phyloP scores from a whole-genome alignment of 2,113 vertebrate genomes.

The Chaenogobius annularis region DNA sequence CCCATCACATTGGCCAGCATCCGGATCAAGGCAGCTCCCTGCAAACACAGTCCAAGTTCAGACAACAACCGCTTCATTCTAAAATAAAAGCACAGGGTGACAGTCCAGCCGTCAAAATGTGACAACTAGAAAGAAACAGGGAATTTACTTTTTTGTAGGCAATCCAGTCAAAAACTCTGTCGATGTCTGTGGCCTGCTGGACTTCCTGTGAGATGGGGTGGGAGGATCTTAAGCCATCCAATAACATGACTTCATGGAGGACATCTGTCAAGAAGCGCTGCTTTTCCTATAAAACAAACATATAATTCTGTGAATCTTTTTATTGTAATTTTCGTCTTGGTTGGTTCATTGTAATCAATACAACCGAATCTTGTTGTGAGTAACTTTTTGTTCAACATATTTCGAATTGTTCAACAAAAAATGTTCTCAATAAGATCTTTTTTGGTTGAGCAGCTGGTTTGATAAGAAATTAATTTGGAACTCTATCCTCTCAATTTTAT shows the following conservation, averaged over 20 bases:
- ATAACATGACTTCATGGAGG: conserved; percentile 94
- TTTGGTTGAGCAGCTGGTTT: not conserved
- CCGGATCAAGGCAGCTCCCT: conserved; percentile 97
- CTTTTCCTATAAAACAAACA: conserved; percentile 82
- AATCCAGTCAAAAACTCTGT: conserved; percentile 97
- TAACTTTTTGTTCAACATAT: not conserved
- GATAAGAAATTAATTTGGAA: not conserved
- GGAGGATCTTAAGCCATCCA: conserved; percentile 91
- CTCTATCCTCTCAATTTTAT: not conserved
- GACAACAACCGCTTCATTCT: not conserved
- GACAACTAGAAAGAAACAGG: not conserved
- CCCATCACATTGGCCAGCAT: conserved; percentile 99
- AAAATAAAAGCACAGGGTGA: not conserved
- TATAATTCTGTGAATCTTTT: not conserved
- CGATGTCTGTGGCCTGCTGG: conserved; percentile 88
- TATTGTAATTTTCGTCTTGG: no score
- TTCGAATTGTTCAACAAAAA: not conserved
- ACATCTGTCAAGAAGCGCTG: conserved; percentile 97
- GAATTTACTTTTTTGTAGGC: conserved; percentile 91
- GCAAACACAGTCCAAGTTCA: conserved; percentile 6
- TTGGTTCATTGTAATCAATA: no score
- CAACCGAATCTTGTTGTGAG: not conserved
- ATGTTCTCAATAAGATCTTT: not conserved
- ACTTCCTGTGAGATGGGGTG: conserved; percentile 97
- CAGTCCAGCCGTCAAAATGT: not conserved